phyloP scores from a whole-genome alignment of 2,797 vertebrate genomes.

The Xiphophorus birchmanni region DNA sequence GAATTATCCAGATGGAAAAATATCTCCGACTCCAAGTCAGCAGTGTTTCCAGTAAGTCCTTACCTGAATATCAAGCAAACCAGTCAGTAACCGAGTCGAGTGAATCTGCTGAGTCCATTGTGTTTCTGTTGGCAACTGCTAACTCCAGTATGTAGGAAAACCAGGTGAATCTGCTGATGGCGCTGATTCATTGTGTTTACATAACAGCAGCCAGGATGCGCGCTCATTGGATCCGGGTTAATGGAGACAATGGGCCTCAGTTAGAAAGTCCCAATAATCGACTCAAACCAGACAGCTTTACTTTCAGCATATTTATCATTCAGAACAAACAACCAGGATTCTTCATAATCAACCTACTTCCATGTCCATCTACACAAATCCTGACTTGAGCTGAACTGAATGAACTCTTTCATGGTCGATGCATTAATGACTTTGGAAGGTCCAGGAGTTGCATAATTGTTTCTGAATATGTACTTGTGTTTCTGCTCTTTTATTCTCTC shows the following conservation, averaged over 20 bases:
- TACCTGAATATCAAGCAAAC: not conserved
- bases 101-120: not conserved
- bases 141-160: not conserved
- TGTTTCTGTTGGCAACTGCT: not conserved
- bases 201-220: not conserved
- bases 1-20: no score
- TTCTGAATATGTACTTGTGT: not conserved
- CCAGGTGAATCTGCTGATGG: not conserved
- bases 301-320: not conserved
- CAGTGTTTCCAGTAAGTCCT: not conserved
- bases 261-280: not conserved
- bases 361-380: not conserved
- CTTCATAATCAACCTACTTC: not conserved
- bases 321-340: not conserved
- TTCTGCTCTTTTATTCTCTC: not conserved
- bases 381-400: not conserved
- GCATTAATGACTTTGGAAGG: not conserved
- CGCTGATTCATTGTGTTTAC: not conserved
- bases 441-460: not conserved
- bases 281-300: not conserved
- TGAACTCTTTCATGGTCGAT: not conserved
- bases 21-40: not conserved
- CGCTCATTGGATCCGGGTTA: not conserved
- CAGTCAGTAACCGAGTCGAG: not conserved
- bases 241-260: not conserved